phyloP scores from a whole-genome alignment of 1,140 invertebrate genomes.

The Asbolus verrucosus region DNA sequence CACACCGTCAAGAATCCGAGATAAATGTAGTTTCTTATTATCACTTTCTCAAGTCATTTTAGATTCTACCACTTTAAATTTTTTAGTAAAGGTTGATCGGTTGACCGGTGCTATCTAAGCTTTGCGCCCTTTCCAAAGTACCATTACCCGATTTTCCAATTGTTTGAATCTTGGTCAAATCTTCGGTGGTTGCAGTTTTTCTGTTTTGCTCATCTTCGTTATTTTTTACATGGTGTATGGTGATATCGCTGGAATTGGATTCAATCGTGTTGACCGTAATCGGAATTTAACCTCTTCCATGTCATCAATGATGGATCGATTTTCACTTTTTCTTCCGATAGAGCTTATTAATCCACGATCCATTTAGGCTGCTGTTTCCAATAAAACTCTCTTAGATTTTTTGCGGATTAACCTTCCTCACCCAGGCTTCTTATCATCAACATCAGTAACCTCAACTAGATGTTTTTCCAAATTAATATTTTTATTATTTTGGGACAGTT shows the following conservation, averaged over 20 bases:
- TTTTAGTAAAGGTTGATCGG: no score
- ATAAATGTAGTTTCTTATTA: constrained; percentile 73
- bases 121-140: no score
- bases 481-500: constrained; percentile 61
- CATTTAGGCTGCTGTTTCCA: constrained; percentile 52
- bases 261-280: constrained; percentile 75
- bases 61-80: no score
- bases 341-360: no score
- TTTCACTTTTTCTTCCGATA: no score
- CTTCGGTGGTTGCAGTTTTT: constrained; percentile 84
- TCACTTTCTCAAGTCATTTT: constrained; percentile 59
- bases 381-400: constrained; percentile 64
- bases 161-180: constrained; percentile 80
- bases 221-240: constrained; percentile 75
- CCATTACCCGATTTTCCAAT: constrained; percentile 67
- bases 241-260: constrained; percentile 79
- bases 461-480: constrained; percentile 64
- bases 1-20: constrained; percentile 73
- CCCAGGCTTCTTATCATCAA: constrained; percentile 52
- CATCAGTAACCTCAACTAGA: constrained; percentile 64
- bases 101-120: no score
- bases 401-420: constrained; percentile 55
- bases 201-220: constrained; percentile 75
- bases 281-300: constrained; percentile 61
- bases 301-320: no score